These are phyloP conservation scores for Ptychobarbus kaznakovi DNA, from an alignment of 2,797 vertebrate species.

Conservation along the genomic window DNA sequence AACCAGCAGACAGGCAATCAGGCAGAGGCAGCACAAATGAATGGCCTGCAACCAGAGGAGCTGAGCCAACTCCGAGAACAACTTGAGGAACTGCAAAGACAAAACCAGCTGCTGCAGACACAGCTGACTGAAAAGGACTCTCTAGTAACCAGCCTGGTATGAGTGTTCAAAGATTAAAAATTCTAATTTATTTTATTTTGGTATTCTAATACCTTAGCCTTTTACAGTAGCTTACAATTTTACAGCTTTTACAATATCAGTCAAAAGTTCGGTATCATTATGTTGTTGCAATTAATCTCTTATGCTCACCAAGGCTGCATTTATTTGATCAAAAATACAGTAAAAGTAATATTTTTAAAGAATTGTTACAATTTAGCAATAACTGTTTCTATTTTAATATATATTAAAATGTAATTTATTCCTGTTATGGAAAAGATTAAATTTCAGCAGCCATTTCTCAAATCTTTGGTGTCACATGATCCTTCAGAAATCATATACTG, in stretches of 20 bases:
- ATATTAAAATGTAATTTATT: not conserved
- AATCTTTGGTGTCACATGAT: not conserved
- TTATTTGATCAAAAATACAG: not conserved
- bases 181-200: not conserved
- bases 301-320: not conserved
- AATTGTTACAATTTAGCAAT: not conserved
- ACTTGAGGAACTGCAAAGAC: slow-evolving; percentile 85
- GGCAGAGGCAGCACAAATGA: slow-evolving; percentile 82
- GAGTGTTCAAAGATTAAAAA: slow-evolving; percentile 32
- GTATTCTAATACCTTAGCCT: not conserved
- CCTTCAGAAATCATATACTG: not conserved
- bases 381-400: not conserved
- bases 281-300: not conserved
- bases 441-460: not conserved
- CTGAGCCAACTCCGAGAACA: slow-evolving; percentile 84
- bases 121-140: slow-evolving; percentile 87
- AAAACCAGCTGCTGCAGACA: slow-evolving; percentile 82
- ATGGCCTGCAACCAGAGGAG: slow-evolving; percentile 92
- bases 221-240: not conserved
- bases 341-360: not conserved
- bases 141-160: slow-evolving; percentile 85
- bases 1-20: slow-evolving; percentile 77
- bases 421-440: not conserved
- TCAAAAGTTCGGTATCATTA: not conserved
- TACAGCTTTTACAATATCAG: not conserved